phyloP scores from a whole-genome alignment of 2,113 vertebrate genomes.

The Forbesichthys agassizii region DNA sequence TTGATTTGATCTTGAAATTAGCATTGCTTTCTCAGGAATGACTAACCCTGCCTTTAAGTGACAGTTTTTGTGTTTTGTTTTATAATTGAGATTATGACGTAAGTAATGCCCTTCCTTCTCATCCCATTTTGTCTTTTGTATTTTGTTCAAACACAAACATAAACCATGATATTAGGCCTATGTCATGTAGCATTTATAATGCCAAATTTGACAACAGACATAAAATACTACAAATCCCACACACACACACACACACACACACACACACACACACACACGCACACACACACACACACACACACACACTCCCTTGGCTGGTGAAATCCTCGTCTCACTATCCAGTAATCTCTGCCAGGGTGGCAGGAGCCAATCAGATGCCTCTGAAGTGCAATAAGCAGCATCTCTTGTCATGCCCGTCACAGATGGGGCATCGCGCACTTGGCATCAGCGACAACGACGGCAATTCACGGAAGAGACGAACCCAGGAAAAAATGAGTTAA shows the following conservation, averaged over 20 bases:
- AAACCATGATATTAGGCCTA: constrained; percentile 13
- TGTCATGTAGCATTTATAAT: constrained; percentile 13
- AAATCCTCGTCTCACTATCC: constrained; percentile 43
- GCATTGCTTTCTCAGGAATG: too few species aligned
- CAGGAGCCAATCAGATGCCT: constrained; percentile 37
- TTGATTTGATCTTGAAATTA: too few species aligned
- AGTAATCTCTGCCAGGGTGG: constrained; percentile 46
- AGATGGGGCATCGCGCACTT: constrained; percentile 62
- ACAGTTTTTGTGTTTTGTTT: too few species aligned
- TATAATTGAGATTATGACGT: too few species aligned
- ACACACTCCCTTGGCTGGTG: constrained; percentile 47
- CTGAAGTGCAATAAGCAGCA: constrained; percentile 65
- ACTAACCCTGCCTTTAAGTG: background rate
- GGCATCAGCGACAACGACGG: too few species aligned
- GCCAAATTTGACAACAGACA: constrained; percentile 55
- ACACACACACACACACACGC: background rate
- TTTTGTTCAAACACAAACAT: too few species aligned
- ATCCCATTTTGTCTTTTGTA: too few species aligned
- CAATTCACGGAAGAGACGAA: constrained; percentile 17
- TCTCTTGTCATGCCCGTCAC: constrained; percentile 53
- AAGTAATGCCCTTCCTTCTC: too few species aligned
- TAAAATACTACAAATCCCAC: constrained; percentile 31
- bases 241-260: constrained; percentile 22
- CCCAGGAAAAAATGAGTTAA: constrained; percentile 26
- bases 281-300: constrained; percentile 15